A percentile compares a stretch with the other conserved stretches of the same genome.
phyloP scores from a whole-genome alignment of 2,888 invertebrate genomes.

The Ochropleura plecta region DNA sequence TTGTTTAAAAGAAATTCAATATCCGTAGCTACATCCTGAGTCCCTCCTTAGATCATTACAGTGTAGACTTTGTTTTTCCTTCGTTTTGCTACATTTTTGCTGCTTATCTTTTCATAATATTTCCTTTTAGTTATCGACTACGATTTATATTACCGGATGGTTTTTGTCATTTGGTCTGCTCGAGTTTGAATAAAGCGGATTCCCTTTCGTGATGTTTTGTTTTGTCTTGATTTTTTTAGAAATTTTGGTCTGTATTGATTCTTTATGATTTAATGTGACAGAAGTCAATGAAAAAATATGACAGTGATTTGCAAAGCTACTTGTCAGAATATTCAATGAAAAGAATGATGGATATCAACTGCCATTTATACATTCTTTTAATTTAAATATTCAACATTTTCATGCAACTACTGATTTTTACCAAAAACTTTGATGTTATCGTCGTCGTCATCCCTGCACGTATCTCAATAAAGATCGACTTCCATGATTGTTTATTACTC shows the following conservation, averaged over 20 bases:
- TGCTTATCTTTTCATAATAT: slow-evolving; percentile 42
- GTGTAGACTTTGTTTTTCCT: slow-evolving; percentile 40
- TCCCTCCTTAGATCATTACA: slow-evolving; percentile 44
- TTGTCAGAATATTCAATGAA: slow-evolving; percentile 1
- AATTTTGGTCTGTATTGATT: slow-evolving; percentile 23
- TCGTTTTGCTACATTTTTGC: slow-evolving; percentile 39
- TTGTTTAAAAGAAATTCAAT: slow-evolving; percentile 61
- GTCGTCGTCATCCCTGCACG: background rate
- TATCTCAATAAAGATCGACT: background rate
- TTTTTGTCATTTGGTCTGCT: slow-evolving; percentile 59
- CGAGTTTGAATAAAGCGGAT: slow-evolving; percentile 41
- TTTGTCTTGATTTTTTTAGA: slow-evolving; percentile 40
- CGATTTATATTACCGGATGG: slow-evolving; percentile 59
- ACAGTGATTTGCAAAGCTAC: slow-evolving; percentile 29
- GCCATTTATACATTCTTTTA: background rate
- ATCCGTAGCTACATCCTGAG: slow-evolving; percentile 59
- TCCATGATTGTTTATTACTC: background rate
- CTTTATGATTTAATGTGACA: slow-evolving; percentile 19
- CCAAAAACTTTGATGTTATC: background rate
- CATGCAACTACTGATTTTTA: background rate
- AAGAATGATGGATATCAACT: background rate
- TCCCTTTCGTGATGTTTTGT: slow-evolving; percentile 41
- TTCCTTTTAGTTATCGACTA: slow-evolving; percentile 57
- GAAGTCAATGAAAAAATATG: slow-evolving; percentile 14
- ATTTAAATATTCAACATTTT: background rate